Evolutionary conservation across 2,113 vertebrate species (phyloP).

Genomic region (Anolis carolinensis): DNA sequence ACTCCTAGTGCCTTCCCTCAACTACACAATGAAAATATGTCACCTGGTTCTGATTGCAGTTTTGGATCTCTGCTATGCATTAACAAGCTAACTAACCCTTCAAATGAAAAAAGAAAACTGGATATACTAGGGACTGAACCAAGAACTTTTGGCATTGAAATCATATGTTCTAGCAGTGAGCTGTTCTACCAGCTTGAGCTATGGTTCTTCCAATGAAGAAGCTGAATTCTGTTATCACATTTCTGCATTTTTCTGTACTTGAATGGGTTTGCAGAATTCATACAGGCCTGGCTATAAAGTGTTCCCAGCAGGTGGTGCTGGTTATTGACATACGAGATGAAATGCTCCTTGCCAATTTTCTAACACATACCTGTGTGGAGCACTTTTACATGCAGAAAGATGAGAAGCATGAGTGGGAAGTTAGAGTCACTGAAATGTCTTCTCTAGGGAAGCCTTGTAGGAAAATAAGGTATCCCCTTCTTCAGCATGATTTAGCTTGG

Average conservation of each 20-base stretch:
- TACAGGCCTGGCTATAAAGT: not conserved
- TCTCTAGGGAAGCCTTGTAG: not conserved
- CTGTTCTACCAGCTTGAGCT: not conserved
- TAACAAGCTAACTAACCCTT: not conserved
- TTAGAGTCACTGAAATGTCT: not conserved
- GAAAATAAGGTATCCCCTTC: not conserved
- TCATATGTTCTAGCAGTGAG: not conserved
- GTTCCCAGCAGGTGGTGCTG: conserved; percentile 71
- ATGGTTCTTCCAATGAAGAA: not conserved
- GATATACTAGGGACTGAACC: not conserved
- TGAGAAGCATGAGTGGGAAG: not conserved
- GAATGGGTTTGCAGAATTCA: conserved; percentile 8
- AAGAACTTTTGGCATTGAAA: not conserved
- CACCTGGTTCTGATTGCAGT: not conserved
- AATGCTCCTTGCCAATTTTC: conserved; percentile 6
- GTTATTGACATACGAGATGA: conserved; percentile 51
- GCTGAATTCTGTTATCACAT: not conserved
- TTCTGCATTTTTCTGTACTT: conserved; percentile 4
- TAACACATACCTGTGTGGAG: conserved; percentile 2
- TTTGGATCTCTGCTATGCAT: not conserved
- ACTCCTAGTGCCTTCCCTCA: not conserved
- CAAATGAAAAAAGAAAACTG: not conserved
- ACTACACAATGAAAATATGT: no score
- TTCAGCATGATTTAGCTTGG: not conserved
- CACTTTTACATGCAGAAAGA: not conserved